These are phyloP conservation scores for Andrena marginata DNA, from an alignment of 2,888 invertebrate genomes.

Conservation along the genomic window DNA sequence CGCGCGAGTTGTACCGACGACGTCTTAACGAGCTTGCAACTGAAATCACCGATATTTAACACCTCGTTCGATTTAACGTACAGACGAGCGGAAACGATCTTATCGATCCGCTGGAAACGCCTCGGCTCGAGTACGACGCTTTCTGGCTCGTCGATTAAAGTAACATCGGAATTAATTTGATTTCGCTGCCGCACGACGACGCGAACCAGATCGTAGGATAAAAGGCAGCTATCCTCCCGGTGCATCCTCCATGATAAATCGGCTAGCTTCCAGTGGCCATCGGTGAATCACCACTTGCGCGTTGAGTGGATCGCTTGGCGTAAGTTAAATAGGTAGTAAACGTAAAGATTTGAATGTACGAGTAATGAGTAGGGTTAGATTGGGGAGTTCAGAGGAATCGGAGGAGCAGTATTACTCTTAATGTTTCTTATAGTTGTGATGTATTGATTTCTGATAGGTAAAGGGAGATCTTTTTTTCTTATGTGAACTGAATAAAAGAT, in stretches of 20 bases:
- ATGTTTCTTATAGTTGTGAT: too few species aligned
- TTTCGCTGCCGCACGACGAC: slow-evolving; percentile 1
- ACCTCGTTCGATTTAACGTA: slow-evolving; percentile 24
- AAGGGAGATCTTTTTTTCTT: too few species aligned
- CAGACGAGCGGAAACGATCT: slow-evolving; percentile 31
- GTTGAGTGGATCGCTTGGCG: neutral
- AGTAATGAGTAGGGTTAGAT: too few species aligned
- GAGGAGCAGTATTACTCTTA: too few species aligned
- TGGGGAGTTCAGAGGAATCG: too few species aligned
- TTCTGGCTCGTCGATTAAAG: slow-evolving; percentile 36
- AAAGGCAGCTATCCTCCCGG: slow-evolving; percentile 8
- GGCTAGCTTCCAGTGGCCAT: neutral
- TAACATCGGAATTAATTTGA: slow-evolving; percentile 43
- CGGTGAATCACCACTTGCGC: neutral
- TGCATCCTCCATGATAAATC: neutral
- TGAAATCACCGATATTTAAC: slow-evolving; percentile 53
- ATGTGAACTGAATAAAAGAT: too few species aligned
- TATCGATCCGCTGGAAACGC: slow-evolving; percentile 23
- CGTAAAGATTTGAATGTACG: too few species aligned
- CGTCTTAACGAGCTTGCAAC: slow-evolving; percentile 44
- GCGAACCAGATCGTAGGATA: slow-evolving; percentile 33
- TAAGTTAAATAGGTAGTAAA: too few species aligned
- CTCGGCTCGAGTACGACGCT: slow-evolving; percentile 8
- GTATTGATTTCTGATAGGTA: too few species aligned
- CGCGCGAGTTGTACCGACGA: slow-evolving; percentile 24